Conservation (phyloP, 2,797 vertebrate genomes). For the Euthynnus affinis region DNA sequence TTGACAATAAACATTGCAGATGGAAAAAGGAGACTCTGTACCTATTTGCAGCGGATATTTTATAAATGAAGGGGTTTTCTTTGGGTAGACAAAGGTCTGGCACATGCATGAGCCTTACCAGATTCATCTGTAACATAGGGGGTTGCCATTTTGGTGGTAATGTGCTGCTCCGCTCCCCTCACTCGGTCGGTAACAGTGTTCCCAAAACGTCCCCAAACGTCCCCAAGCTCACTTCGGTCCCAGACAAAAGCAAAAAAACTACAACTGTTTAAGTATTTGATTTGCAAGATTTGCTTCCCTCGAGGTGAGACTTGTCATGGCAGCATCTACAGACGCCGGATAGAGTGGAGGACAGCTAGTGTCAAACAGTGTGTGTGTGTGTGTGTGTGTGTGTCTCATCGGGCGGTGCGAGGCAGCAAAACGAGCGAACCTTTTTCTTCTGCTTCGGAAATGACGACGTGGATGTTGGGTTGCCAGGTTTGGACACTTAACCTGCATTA, state of each 20-base stretch:
- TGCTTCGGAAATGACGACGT: constrained; percentile 79
- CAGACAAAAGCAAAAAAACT: constrained; percentile 4
- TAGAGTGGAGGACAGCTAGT: too few species aligned
- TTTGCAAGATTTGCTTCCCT: background rate
- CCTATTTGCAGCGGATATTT: fast-evolving
- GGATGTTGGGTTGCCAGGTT: constrained; percentile 75
- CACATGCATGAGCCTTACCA: constrained; percentile 86
- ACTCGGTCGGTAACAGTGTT: background rate
- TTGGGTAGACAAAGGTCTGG: constrained; percentile 27
- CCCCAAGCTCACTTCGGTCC: constrained; percentile 7
- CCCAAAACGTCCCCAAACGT: constrained; percentile 12
- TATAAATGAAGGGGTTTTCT: background rate
- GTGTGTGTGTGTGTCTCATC: background rate
- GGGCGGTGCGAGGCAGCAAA: constrained; percentile 34
- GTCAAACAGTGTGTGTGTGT: background rate
- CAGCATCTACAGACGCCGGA: background rate
- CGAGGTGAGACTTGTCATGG: constrained; percentile 33
- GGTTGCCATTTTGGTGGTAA: constrained; percentile 93
- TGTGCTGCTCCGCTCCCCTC: constrained; percentile 80
- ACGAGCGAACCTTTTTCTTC: constrained; percentile 50
- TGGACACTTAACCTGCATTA: too few species aligned
- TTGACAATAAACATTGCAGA: fast-evolving
- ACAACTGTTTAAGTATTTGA: constrained; percentile 2
- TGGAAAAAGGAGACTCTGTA: fast-evolving
- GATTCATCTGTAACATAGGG: constrained; percentile 96